A percentile compares a stretch with the other conserved stretches of the same genome.
Evolutionary conservation across 2,797 vertebrate genomes (phyloP).

Genomic region (Acipenser oxyrinchus): DNA sequence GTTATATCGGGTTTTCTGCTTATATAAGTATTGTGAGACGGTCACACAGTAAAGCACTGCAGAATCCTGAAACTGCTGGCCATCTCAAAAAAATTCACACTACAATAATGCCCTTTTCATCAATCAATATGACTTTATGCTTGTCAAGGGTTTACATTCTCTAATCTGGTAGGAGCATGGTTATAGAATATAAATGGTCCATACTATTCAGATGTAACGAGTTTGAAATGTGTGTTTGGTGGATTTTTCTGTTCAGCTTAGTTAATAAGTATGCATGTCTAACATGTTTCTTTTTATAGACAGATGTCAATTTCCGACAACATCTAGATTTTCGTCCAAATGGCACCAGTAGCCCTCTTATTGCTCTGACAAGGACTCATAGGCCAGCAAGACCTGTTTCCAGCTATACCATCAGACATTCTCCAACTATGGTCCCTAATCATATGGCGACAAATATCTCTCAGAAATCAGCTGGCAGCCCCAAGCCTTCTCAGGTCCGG

Average conservation of each 20-base stretch:
- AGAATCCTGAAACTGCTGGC: too few species aligned
- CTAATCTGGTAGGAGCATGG: too few species aligned
- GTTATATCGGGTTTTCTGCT: too few species aligned
- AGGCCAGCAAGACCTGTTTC: conserved; percentile 61
- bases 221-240: too few species aligned
- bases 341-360: conserved; percentile 62
- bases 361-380: conserved; percentile 53
- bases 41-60: too few species aligned
- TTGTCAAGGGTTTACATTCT: too few species aligned
- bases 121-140: too few species aligned
- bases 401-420: conserved; percentile 67
- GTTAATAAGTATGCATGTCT: not conserved
- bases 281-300: conserved; percentile 37
- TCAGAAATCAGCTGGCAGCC: conserved; percentile 68
- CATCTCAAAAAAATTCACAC: too few species aligned
- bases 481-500: conserved; percentile 66
- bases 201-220: too few species aligned
- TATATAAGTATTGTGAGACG: too few species aligned
- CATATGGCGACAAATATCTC: conserved; percentile 57
- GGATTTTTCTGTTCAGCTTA: not conserved
- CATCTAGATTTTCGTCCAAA: conserved; percentile 61
- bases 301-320: conserved; percentile 57
- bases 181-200: too few species aligned
- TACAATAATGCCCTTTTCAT: too few species aligned
- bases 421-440: conserved; percentile 64